Conservation (phyloP, 2,113 vertebrate species). For the Melozone crissalis region DNA sequence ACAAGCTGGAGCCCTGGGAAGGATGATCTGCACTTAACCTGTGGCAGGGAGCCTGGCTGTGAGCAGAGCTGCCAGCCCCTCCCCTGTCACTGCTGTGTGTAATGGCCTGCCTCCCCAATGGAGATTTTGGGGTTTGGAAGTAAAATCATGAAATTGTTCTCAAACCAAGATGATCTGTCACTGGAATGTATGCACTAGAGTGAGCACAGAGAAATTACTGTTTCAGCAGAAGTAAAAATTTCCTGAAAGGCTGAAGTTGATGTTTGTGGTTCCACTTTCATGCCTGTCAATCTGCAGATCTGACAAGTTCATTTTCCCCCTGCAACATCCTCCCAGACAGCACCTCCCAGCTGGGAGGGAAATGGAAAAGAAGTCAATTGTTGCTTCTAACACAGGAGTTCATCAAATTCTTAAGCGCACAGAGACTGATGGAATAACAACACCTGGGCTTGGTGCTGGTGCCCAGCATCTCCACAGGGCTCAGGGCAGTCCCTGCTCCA, state of each 20-base stretch:
- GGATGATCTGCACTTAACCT: conserved; percentile 22
- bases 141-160: neutral
- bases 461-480: neutral
- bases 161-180: neutral
- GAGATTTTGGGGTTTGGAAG: conserved; percentile 23
- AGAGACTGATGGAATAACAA: neutral
- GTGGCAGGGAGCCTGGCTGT: conserved; percentile 25
- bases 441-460: neutral
- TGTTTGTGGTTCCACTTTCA: conserved; percentile 18
- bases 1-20: neutral
- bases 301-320: neutral
- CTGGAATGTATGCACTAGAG: neutral
- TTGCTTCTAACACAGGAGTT: neutral
- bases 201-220: neutral
- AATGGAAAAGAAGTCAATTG: neutral
- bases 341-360: neutral
- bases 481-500: neutral
- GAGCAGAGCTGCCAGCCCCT: conserved; percentile 30
- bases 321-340: neutral
- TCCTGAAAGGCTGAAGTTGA: neutral
- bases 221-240: conserved; percentile 17
- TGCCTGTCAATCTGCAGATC: accelerated
- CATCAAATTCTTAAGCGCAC: neutral
- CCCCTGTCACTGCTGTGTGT: neutral
- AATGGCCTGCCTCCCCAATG: neutral